phyloP scores from a whole-genome alignment of 2,113 vertebrate species.

The Megaleporinus macrocephalus region DNA sequence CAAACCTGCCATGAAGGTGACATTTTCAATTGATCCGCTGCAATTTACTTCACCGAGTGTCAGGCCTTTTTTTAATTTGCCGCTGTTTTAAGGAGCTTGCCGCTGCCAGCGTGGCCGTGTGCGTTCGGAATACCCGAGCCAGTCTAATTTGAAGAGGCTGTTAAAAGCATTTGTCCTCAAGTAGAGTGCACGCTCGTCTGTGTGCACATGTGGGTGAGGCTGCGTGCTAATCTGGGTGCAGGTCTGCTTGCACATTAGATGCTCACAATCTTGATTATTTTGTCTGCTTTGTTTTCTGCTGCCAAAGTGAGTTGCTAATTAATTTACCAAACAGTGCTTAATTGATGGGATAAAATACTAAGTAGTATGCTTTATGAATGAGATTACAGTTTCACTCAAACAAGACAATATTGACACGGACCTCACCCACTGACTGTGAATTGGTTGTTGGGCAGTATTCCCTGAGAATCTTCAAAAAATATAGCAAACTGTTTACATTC shows the following conservation, averaged over 20 bases:
- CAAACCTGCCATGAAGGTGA: conserved; percentile 58
- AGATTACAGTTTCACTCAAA: not conserved
- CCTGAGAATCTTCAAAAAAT: too few species aligned
- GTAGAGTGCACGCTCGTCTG: conserved; percentile 13
- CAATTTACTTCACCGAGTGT: conserved; percentile 50
- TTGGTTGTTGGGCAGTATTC: too few species aligned
- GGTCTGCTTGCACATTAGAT: not conserved
- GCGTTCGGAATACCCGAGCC: conserved; percentile 19
- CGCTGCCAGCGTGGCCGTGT: not conserved
- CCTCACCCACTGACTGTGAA: too few species aligned
- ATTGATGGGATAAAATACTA: conserved; percentile 6
- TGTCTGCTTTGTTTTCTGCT: conserved; percentile 5
- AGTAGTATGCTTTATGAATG: conserved; percentile 6
- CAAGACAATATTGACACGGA: not conserved
- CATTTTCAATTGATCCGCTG: conserved; percentile 58
- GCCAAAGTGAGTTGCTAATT: conserved; percentile 1
- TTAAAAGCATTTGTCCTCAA: conserved; percentile 14
- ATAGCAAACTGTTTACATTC: too few species aligned
- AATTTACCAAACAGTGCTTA: conserved; percentile 21
- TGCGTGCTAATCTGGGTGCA: not conserved
- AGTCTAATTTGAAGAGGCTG: conserved; percentile 7
- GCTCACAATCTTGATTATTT: conserved; percentile 27
- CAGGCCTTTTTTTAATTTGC: conserved; percentile 27
- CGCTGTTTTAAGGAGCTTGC: conserved; percentile 33
- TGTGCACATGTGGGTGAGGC: conserved; percentile 2